Conservation (phyloP, 2,797 vertebrate species). For the Pterois miles region DNA sequence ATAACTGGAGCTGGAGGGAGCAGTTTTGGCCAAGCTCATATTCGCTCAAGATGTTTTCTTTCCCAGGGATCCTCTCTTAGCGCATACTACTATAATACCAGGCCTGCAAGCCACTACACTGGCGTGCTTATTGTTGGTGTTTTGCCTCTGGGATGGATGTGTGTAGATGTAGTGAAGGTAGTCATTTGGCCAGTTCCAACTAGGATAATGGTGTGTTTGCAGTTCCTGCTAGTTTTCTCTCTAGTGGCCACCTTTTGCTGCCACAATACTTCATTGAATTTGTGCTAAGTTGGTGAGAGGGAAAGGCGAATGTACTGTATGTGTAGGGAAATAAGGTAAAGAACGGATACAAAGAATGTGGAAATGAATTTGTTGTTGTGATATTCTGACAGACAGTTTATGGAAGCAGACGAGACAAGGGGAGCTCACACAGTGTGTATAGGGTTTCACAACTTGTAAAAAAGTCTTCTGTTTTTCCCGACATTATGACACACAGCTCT, state of each 20-base stretch:
- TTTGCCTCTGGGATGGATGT: conserved; percentile 37
- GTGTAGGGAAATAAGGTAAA: neutral
- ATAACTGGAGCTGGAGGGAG: neutral
- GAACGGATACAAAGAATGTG: too few species aligned
- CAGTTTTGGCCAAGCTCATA: conserved; percentile 4
- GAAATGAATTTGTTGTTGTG: neutral
- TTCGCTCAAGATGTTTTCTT: conserved; percentile 22
- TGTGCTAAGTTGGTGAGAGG: conserved; percentile 39
- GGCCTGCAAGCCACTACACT: conserved; percentile 13
- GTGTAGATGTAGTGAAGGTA: conserved; percentile 49
- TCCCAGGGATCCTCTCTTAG: conserved; percentile 31
- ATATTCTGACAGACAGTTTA: neutral
- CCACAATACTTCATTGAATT: conserved; percentile 51
- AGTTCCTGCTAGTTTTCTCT: conserved; percentile 58
- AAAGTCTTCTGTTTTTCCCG: neutral
- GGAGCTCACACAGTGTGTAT: neutral
- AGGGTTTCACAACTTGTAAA: neutral
- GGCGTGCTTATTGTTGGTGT: conserved; percentile 30
- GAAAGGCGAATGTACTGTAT: conserved; percentile 34
- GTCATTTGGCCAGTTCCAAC: conserved; percentile 57
- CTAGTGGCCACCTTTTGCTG: conserved; percentile 28
- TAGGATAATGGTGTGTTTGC: conserved; percentile 68
- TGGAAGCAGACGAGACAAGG: neutral
- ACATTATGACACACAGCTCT: neutral
- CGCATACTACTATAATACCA: conserved; percentile 1